phyloP scores from a whole-genome alignment of 1,140 invertebrate species.

The Bombus sylvicola region DNA sequence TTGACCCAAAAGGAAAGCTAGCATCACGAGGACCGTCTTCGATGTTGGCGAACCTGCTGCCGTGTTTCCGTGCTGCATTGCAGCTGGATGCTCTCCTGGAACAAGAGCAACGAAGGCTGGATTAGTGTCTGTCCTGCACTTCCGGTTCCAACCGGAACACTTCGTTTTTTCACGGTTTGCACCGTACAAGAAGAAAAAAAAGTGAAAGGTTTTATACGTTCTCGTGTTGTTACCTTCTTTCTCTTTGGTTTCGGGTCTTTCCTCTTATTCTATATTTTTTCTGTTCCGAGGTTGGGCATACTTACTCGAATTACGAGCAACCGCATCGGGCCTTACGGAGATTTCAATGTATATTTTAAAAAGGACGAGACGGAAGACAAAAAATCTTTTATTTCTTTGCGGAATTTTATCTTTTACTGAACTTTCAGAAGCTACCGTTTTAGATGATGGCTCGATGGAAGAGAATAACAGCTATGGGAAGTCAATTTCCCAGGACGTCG shows the following conservation, averaged over 20 bases:
- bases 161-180: neutral
- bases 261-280: neutral
- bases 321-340: neutral
- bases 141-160: slow-evolving; percentile 5
- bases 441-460: too few relatives aligned
- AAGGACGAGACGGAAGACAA: neutral
- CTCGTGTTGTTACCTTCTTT: neutral
- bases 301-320: neutral
- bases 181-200: neutral
- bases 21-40: slow-evolving; percentile 77
- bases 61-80: slow-evolving; percentile 90
- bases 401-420: neutral
- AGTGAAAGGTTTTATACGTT: neutral
- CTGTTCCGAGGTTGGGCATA: neutral
- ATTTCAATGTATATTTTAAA: neutral
- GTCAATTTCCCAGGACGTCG: too few relatives aligned
- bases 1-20: slow-evolving; percentile 79
- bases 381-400: too few relatives aligned
- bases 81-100: slow-evolving; percentile 92
- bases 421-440: neutral
- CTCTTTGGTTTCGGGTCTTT: neutral
- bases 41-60: slow-evolving; percentile 79
- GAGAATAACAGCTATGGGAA: too few relatives aligned
- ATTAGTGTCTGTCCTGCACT: slow-evolving; percentile 29
- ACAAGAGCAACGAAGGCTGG: slow-evolving; percentile 70